phyloP scores from a whole-genome alignment of 2,113 vertebrate species.

The Semicossyphus pulcher region DNA sequence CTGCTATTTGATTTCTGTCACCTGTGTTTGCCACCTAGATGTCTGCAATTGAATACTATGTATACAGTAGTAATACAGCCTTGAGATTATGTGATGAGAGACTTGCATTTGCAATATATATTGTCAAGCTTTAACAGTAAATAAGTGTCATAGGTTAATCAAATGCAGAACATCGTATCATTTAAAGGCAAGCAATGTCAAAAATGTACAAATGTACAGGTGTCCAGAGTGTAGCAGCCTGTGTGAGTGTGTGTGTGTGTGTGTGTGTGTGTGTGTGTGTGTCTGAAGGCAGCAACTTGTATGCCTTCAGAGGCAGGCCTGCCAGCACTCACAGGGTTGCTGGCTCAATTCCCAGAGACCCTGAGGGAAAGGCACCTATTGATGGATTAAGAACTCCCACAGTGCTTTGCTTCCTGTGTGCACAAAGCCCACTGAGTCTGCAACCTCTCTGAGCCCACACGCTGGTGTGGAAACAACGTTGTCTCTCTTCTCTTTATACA shows the following conservation, averaged over 20 bases:
- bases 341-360: constrained; percentile 70
- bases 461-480: constrained; percentile 44
- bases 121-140: no score
- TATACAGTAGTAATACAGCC: no score
- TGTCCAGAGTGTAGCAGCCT: no score
- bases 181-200: no score
- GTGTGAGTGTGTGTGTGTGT: constrained; percentile 1
- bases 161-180: no score
- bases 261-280: constrained; percentile 3
- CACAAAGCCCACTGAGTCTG: constrained; percentile 64
- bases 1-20: no score
- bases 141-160: no score
- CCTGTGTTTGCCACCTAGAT: no score
- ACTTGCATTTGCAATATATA: no score
- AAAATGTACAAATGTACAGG: no score
- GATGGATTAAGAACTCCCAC: constrained; percentile 77
- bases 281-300: constrained; percentile 35
- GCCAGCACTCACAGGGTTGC: constrained; percentile 48
- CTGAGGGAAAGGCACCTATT: constrained; percentile 73
- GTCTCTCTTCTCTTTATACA: constrained; percentile 43
- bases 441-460: constrained; percentile 58
- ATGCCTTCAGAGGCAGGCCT: constrained; percentile 45
- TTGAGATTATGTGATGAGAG: no score
- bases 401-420: constrained; percentile 74
- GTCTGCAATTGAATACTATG: no score